Evolutionary conservation across 2,797 vertebrate species (phyloP), one percentile per base, ranked within the genome.

Genomic region (Malacoctenus gilli): DNA sequence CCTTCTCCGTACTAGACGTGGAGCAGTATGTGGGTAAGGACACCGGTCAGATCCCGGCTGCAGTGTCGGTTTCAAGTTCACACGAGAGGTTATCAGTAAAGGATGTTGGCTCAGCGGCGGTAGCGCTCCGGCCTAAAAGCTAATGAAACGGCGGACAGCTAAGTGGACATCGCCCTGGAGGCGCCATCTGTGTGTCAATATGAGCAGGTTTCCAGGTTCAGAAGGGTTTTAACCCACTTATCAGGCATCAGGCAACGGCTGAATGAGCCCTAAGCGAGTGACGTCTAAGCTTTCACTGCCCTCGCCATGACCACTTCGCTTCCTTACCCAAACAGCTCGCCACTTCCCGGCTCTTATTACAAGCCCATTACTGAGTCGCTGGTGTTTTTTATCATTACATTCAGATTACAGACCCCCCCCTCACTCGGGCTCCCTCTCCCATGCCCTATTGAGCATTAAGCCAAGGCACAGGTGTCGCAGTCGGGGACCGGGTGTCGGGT

Each of bases 1-100:
- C 92, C 8, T 99, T 99, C 83, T 95, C 95, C 0, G 95, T 98
- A 74, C 91, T 80, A 83, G 95, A 99, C 65, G 97, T 99, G 89
- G 95, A 98, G 90, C 94, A 89, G 70, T 96, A 96, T 59, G 97
- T 99, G 51, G 97, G 97, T 99, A 91, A 91, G 95, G 20, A 66
- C 16, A 4, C n/a, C 28, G n/a, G n/a, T n/a, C 53, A 3, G 14
- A n/a, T n/a, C n/a, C n/a, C 14, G 21, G 52, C 49, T 63, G 56
- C 58, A 70, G n/a, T n/a, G n/a, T n/a, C n/a, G n/a, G n/a, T n/a
- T n/a, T n/a, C n/a, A n/a, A n/a, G n/a, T n/a, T n/a, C n/a, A n/a
- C 15, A 41, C 40, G n/a, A 8, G 38, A 12, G 48, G 47, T 49
- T 19, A n/a, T 30, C 22, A 15, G 54, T 66, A n/a, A n/a, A n/a